These are phyloP conservation scores for Pseudois nayaur DNA, from an alignment of 2,113 vertebrate species.

Conservation along the genomic window DNA sequence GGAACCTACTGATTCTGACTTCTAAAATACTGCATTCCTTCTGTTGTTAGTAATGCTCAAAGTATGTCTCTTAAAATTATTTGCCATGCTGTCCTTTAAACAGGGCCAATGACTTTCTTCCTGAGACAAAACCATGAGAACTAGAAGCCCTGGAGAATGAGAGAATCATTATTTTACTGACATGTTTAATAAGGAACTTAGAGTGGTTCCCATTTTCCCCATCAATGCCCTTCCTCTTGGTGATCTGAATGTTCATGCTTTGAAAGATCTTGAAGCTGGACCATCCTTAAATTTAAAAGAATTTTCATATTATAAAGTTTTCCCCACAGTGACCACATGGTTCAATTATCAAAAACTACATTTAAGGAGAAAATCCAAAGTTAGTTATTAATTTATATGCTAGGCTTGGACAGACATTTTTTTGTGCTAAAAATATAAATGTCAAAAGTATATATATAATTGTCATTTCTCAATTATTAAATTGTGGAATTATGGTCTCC, in stretches of 20 bases:
- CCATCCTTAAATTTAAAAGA: slow-evolving; percentile 9
- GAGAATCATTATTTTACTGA: not conserved
- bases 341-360: slow-evolving; percentile 23
- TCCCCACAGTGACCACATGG: not conserved
- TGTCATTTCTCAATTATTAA: not conserved
- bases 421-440: not conserved
- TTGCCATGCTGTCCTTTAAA: slow-evolving; percentile 45
- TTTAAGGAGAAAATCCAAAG: not conserved
- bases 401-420: not conserved
- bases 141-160: not conserved
- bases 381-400: not conserved
- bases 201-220: not conserved
- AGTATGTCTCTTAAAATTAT: slow-evolving; percentile 25
- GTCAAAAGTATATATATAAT: not conserved
- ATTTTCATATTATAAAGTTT: not conserved
- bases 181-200: not conserved
- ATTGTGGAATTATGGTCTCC: not conserved
- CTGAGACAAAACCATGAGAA: slow-evolving; percentile 25
- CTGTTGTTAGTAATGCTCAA: slow-evolving; percentile 50
- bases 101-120: slow-evolving; percentile 15
- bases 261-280: not conserved
- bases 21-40: slow-evolving; percentile 61
- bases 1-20: slow-evolving; percentile 55
- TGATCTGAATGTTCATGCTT: slow-evolving; percentile 11
- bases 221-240: not conserved